Evolutionary conservation across 2,888 invertebrate species (phyloP).

Genomic region (Trichopria drosophilae): DNA sequence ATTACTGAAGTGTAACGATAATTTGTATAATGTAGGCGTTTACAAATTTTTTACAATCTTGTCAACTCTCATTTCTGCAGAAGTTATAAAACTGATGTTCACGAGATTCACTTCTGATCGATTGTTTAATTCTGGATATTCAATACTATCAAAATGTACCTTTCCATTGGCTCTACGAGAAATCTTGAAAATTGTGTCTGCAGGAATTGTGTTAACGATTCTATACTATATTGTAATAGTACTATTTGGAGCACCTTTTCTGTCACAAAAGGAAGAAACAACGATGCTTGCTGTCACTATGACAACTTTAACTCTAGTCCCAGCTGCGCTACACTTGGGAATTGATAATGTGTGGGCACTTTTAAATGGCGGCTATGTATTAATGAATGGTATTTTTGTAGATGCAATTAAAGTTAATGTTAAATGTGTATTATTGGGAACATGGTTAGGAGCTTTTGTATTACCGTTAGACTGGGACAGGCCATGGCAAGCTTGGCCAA

Average conservation of each 20-base stretch:
- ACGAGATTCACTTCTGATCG: conserved; percentile 45
- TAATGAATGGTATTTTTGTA: conserved; percentile 54
- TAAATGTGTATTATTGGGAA: conserved; percentile 69
- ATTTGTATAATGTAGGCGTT: conserved; percentile 66
- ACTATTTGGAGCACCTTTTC: conserved; percentile 70
- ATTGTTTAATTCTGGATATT: conserved; percentile 48
- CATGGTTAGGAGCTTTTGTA: conserved; percentile 82
- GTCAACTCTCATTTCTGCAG: conserved; percentile 58
- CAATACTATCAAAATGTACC: conserved; percentile 56
- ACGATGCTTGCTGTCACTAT: conserved; percentile 68
- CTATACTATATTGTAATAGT: conserved; percentile 67
- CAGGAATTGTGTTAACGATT: conserved; percentile 59
- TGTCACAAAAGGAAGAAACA: conserved; percentile 69
- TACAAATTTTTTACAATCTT: conserved; percentile 58
- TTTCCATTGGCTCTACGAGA: conserved; percentile 60
- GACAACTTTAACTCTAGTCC: conserved; percentile 66
- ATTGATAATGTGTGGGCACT: conserved; percentile 63
- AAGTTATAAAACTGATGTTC: conserved; percentile 62
- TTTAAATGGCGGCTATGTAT: conserved; percentile 61
- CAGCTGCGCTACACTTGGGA: conserved; percentile 67
- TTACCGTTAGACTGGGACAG: conserved; percentile 91
- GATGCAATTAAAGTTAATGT: conserved; percentile 64
- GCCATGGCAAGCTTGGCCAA: conserved; percentile 84
- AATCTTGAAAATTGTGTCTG: conserved; percentile 60
- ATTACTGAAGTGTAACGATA: conserved; percentile 63